A percentile compares a stretch with the other conserved stretches of the same genome.
phyloP scores from a whole-genome alignment of 2,888 invertebrate species.

The Acleris cristana region DNA sequence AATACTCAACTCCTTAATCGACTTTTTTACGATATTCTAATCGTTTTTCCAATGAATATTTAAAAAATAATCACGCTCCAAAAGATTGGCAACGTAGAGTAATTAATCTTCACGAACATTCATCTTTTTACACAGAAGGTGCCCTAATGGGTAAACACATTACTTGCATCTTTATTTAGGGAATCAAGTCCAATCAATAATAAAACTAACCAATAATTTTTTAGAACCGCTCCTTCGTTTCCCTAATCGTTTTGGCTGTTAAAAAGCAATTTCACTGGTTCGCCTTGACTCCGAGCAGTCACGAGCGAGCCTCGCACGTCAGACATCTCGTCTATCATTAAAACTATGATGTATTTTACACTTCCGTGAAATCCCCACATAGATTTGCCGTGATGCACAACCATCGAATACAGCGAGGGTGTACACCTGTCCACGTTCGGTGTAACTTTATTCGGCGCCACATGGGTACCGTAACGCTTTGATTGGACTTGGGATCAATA shows the following conservation, averaged over 20 bases:
- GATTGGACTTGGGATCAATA: too few relatives aligned
- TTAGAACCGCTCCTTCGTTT: neutral
- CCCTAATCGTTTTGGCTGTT: constrained; percentile 13
- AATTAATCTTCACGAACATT: constrained; percentile 16
- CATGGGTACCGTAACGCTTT: too few relatives aligned
- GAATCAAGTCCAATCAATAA: constrained; percentile 19
- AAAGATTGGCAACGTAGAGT: too few relatives aligned
- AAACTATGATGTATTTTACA: neutral
- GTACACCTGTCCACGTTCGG: too few relatives aligned
- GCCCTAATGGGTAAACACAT: constrained; percentile 18
- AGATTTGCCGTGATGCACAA: too few relatives aligned
- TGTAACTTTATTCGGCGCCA: too few relatives aligned
- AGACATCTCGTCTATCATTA: constrained; percentile 9
- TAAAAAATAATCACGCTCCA: too few relatives aligned
- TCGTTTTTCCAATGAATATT: too few relatives aligned
- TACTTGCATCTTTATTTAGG: constrained; percentile 12
- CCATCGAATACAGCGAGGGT: too few relatives aligned
- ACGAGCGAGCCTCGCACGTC: neutral
- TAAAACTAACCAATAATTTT: constrained; percentile 16
- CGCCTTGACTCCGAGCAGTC: constrained; percentile 15
- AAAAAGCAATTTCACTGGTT: constrained; percentile 28
- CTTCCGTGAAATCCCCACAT: too few relatives aligned
- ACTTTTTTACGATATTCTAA: too few relatives aligned
- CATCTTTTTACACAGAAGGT: constrained; percentile 4
- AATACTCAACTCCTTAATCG: too few relatives aligned